A percentile compares a stretch with the other conserved stretches of the same genome.
Evolutionary conservation across 1,140 invertebrate genomes (phyloP).

Genomic region (Acyrthosiphon pisum): DNA sequence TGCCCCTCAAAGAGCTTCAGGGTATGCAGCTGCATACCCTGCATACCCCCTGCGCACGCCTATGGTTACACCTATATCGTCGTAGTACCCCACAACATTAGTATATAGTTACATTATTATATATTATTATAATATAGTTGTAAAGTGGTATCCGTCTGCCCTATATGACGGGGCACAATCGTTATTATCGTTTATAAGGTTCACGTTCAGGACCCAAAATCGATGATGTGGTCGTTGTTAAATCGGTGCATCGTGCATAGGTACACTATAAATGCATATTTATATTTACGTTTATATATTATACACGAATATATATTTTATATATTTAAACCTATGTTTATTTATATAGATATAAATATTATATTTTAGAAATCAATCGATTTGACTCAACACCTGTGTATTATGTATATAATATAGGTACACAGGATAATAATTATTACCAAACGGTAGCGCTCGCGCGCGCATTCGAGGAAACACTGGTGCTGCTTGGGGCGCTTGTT

Average conservation of each 20-base stretch:
- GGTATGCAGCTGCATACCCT: too few species aligned
- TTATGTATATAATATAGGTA: neutral
- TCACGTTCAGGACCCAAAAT: neutral
- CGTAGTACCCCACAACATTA: neutral
- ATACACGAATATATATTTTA: neutral
- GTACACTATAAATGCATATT: neutral
- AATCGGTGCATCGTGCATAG: neutral
- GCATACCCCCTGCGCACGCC: too few species aligned
- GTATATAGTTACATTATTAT: neutral
- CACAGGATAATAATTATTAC: neutral
- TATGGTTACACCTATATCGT: neutral
- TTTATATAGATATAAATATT: neutral
- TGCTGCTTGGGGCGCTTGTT: conserved; percentile 5
- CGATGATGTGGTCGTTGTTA: neutral
- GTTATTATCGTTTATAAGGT: neutral
- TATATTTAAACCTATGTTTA: neutral
- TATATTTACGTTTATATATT: neutral
- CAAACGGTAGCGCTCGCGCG: conserved; percentile 6
- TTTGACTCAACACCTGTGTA: neutral
- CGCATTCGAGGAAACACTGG: neutral
- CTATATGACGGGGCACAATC: neutral
- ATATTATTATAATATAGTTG: neutral
- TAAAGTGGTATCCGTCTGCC: neutral
- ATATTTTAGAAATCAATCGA: conserved; percentile 16
- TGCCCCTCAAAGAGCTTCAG: too few species aligned